Evolutionary conservation across 2,113 vertebrate genomes (phyloP).

Genomic region (Myodes glareolus): DNA sequence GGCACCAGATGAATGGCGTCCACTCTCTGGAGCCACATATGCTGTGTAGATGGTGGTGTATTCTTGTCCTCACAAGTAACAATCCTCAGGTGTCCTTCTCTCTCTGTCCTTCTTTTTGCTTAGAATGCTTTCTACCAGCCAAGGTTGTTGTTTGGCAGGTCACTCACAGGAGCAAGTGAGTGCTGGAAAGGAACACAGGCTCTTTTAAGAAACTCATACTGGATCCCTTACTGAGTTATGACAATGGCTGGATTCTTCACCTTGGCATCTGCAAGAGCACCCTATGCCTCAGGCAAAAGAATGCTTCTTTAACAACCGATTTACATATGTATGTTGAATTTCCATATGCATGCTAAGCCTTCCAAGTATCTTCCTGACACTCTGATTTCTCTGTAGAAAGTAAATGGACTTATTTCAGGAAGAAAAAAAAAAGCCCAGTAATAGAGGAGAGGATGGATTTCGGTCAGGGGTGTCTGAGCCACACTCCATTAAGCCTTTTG

Average conservation of each 20-base stretch:
- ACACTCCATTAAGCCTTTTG: neutral
- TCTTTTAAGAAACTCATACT: neutral
- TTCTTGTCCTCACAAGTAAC: too few relatives aligned
- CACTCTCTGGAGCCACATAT: neutral
- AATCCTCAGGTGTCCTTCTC: neutral
- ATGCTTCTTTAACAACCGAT: neutral
- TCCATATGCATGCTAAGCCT: neutral
- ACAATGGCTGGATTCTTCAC: neutral
- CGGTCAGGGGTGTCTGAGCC: neutral
- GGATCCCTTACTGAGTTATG: neutral
- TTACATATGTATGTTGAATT: neutral
- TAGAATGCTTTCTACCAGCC: neutral
- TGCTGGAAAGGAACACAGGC: neutral
- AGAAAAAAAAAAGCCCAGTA: neutral
- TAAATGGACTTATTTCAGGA: neutral
- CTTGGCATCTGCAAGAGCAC: neutral
- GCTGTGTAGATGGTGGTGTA: neutral
- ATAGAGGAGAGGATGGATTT: neutral
- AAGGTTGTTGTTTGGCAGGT: too few relatives aligned
- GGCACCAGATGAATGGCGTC: neutral
- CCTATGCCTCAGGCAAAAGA: neutral
- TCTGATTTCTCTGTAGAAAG: neutral
- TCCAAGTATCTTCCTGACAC: neutral
- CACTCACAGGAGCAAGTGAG: neutral
- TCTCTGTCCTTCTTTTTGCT: neutral